These are phyloP conservation scores for Pachyramphus minor DNA, from an alignment of 2,113 vertebrate genomes.

Conservation along the genomic window DNA sequence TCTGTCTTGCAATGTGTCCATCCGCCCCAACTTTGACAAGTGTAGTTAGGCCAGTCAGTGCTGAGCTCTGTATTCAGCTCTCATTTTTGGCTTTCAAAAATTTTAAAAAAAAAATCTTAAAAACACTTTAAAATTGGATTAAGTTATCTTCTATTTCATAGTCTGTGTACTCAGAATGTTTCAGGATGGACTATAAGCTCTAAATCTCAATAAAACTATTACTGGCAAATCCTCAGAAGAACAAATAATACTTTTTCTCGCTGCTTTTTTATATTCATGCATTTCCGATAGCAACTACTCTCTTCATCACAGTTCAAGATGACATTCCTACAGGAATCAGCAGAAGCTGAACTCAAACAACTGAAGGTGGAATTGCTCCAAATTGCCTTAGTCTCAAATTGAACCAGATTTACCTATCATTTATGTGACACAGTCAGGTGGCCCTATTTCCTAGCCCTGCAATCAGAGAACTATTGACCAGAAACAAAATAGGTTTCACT, in stretches of 20 bases:
- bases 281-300: neutral
- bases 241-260: neutral
- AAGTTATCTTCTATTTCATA: neutral
- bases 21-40: neutral
- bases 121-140: neutral
- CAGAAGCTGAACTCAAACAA: neutral
- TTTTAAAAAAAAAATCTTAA: too few species aligned
- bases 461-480: conserved; percentile 14
- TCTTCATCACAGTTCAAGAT: neutral
- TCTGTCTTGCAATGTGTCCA: neutral
- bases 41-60: neutral
- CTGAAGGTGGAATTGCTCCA: neutral
- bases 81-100: neutral
- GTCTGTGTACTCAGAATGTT: neutral
- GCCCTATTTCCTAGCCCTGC: neutral
- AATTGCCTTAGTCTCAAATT: neutral
- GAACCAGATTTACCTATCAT: neutral
- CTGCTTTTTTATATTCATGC: neutral
- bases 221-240: neutral
- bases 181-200: neutral
- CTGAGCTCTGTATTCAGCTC: neutral
- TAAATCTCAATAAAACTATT: neutral
- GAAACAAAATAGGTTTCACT: neutral
- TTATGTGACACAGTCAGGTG: neutral
- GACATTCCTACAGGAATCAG: neutral